Percentiles rank a stretch among this genome's conserved stretches.
phyloP scores from a whole-genome alignment of 2,113 vertebrate genomes.

The Sylvicapra grimmia region DNA sequence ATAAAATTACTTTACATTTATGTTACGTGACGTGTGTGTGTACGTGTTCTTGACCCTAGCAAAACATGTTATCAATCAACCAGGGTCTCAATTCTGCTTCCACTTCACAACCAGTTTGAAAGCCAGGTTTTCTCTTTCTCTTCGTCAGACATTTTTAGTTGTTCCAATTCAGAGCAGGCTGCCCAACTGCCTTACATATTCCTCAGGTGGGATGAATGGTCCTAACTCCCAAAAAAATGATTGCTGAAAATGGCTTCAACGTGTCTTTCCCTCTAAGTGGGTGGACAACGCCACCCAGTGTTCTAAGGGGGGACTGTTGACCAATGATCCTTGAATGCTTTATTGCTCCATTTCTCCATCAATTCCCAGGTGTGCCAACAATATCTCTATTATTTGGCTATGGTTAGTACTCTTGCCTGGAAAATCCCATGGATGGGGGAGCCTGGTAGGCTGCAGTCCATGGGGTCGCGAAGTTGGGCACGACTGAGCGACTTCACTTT shows the following conservation, averaged over 20 bases:
- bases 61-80: not conserved
- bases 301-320: not conserved
- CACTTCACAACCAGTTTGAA: not conserved
- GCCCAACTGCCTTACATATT: not conserved
- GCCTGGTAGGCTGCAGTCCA: too few species aligned
- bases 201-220: not conserved
- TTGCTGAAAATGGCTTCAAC: not conserved
- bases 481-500: too few species aligned
- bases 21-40: not conserved
- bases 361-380: not conserved
- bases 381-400: fast-evolving
- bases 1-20: not conserved
- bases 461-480: too few species aligned
- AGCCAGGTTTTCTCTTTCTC: not conserved
- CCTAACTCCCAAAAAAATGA: not conserved
- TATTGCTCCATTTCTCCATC: fast-evolving
- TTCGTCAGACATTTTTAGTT: not conserved
- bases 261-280: not conserved
- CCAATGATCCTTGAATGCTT: not conserved
- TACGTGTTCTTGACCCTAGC: not conserved
- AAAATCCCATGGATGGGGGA: too few species aligned
- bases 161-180: not conserved
- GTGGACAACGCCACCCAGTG: not conserved
- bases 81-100: not conserved
- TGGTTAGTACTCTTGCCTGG: not conserved